phyloP scores from a whole-genome alignment of 1,140 invertebrate genomes.

The Macrotrachela quadricornifera region DNA sequence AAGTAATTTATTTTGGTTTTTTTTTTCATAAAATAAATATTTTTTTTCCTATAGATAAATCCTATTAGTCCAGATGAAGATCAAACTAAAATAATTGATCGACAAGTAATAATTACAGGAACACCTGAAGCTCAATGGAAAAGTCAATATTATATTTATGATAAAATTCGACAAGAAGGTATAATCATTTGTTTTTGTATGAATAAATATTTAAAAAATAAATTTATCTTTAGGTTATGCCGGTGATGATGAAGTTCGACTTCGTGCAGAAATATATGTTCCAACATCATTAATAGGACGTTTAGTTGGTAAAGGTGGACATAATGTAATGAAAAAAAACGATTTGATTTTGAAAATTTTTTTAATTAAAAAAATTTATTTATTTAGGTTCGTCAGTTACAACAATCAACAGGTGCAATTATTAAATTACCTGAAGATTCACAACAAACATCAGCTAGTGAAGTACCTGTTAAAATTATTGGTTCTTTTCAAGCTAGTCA shows the following conservation, averaged over 20 bases:
- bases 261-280: slow-evolving; percentile 76
- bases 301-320: slow-evolving; percentile 89
- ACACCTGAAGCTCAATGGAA: slow-evolving; percentile 82
- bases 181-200: too few species aligned
- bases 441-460: not conserved
- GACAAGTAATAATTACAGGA: slow-evolving; percentile 78
- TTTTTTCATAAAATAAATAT: too few species aligned
- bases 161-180: slow-evolving; percentile 77
- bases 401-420: slow-evolving; percentile 65
- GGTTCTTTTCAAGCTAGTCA: slow-evolving; percentile 9
- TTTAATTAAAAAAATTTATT: too few species aligned
- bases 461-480: slow-evolving; percentile 3
- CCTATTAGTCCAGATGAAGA: slow-evolving; percentile 49
- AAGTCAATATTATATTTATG: slow-evolving; percentile 88
- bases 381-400: slow-evolving; percentile 44
- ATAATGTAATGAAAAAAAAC: slow-evolving; percentile 38
- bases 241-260: slow-evolving; percentile 65
- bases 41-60: slow-evolving; percentile 25
- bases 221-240: slow-evolving; percentile 36
- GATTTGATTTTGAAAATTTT: too few species aligned
- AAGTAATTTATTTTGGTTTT: slow-evolving; percentile 11
- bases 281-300: slow-evolving; percentile 62
- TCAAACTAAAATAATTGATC: slow-evolving; percentile 46
- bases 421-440: slow-evolving; percentile 69
- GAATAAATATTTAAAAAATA: too few species aligned